Evolutionary conservation across 2,113 vertebrate genomes (phyloP).

Genomic region (cattle (Bos taurus)): DNA sequence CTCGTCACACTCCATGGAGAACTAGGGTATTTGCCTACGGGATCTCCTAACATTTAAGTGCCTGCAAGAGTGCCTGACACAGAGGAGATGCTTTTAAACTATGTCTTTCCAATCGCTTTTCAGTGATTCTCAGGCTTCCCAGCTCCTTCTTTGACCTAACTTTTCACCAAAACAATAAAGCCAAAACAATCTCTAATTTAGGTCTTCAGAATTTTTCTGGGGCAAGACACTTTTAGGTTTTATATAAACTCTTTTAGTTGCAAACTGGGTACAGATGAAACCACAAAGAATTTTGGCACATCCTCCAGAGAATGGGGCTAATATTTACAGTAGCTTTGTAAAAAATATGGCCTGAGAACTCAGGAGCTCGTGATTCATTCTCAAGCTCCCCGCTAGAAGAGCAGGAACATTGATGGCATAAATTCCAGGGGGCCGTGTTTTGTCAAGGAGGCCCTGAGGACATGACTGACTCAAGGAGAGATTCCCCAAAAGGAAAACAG

Average conservation of each 20-base stretch:
- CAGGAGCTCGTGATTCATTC: background rate
- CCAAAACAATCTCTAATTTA: background rate
- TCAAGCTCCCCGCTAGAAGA: background rate
- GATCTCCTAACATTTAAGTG: background rate
- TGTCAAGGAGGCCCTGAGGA: no score
- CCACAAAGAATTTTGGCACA: background rate
- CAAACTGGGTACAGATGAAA: background rate
- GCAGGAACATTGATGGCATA: fast-evolving
- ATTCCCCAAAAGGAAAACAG: background rate
- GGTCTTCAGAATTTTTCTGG: background rate
- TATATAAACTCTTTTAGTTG: background rate
- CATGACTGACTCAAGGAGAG: background rate
- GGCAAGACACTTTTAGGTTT: background rate
- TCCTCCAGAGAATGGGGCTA: background rate
- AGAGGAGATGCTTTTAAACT: background rate
- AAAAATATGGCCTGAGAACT: background rate
- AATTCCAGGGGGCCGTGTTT: background rate
- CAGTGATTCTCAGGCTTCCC: background rate
- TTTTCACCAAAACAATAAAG: background rate
- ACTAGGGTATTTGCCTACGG: background rate
- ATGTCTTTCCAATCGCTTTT: background rate
- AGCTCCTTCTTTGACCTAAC: background rate
- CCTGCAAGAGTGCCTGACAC: background rate
- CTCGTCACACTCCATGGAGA: background rate
- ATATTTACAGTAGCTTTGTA: background rate